phyloP scores from a whole-genome alignment of 2,888 invertebrate species.

The Trichopria drosophilae region DNA sequence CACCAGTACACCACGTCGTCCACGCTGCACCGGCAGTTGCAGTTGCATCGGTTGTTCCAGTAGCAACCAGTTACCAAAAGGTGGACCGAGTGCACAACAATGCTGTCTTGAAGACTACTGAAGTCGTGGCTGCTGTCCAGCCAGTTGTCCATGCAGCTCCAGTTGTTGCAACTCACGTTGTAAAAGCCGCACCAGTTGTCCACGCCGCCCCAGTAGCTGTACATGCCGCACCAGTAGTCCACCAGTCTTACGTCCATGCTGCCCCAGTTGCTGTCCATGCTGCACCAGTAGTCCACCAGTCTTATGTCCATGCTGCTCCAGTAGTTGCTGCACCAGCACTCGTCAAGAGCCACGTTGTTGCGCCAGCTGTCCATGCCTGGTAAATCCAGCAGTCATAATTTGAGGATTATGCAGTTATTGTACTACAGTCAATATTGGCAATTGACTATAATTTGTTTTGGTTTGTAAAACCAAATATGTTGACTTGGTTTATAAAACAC shows the following conservation, averaged over 20 bases:
- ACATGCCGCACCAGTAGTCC: conserved; percentile 52
- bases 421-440: no score
- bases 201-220: conserved; percentile 44
- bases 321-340: conserved; percentile 46
- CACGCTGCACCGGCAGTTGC: conserved; percentile 50
- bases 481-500: no score
- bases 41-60: conserved; percentile 61
- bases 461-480: no score
- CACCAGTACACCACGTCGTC: conserved; percentile 40
- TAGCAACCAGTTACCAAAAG: conserved; percentile 69
- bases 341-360: no score
- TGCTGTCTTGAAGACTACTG: conserved; percentile 11
- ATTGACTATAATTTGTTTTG: no score
- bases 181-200: conserved; percentile 54
- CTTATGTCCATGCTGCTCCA: conserved; percentile 45
- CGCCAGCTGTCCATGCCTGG: no score
- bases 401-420: no score
- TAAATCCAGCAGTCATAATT: no score
- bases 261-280: conserved; percentile 68
- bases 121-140: conserved; percentile 54
- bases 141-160: conserved; percentile 59
- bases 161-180: conserved; percentile 42
- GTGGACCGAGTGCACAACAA: conserved; percentile 57
- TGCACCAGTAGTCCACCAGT: no score
- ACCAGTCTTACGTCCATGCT: no score